A percentile compares a stretch with the other conserved stretches of the same genome.
Conservation (phyloP, 2,113 vertebrate genomes). For the Corythornis cristatus region DNA sequence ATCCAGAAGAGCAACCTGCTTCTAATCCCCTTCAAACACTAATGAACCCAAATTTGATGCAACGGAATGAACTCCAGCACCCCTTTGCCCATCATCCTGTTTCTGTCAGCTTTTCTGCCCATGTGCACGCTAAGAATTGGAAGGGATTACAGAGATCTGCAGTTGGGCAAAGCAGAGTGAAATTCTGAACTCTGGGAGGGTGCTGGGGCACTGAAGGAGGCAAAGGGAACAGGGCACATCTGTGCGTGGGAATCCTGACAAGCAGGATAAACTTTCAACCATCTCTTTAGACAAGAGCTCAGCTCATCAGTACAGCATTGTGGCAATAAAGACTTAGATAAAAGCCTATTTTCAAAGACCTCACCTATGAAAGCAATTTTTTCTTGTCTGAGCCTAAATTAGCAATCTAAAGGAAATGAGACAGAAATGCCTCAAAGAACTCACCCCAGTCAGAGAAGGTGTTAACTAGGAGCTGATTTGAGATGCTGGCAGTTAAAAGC, state of each 20-base stretch:
- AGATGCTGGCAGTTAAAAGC: background rate
- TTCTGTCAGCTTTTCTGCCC: slow-evolving; percentile 49
- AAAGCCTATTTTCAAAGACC: background rate
- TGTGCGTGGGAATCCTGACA: slow-evolving; percentile 14
- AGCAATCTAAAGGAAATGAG: background rate
- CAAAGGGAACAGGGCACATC: background rate
- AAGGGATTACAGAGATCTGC: slow-evolving; percentile 49
- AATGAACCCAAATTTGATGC: slow-evolving; percentile 53
- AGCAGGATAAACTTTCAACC: background rate
- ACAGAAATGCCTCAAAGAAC: background rate
- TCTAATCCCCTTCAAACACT: slow-evolving; percentile 39
- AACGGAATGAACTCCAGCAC: slow-evolving; percentile 43
- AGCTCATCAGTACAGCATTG: background rate
- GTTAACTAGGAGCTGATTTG: background rate
- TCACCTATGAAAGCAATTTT: background rate
- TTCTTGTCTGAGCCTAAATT: background rate
- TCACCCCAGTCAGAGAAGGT: background rate
- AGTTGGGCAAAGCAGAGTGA: background rate
- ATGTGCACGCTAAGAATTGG: background rate
- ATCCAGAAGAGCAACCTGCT: slow-evolving; percentile 54
- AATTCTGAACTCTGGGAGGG: slow-evolving; percentile 12
- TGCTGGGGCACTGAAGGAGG: background rate
- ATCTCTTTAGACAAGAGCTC: background rate
- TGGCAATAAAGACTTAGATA: background rate
- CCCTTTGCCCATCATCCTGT: slow-evolving; percentile 19